These are phyloP conservation scores for Lymantria monacha DNA, from an alignment of 2,888 invertebrate genomes.

Conservation along the genomic window DNA sequence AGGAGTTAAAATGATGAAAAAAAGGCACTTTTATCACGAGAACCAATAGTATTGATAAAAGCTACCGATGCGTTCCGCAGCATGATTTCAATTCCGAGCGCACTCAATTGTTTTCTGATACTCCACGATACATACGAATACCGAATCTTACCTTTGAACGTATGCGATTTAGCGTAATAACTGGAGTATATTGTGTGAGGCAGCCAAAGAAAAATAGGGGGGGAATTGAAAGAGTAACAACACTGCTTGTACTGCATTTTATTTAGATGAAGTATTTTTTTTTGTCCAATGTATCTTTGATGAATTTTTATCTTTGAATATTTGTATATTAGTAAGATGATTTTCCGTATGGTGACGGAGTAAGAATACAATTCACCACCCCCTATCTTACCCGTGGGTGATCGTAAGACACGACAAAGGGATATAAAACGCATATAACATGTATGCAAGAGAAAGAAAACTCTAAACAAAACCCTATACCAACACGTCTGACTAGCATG, in stretches of 20 bases:
- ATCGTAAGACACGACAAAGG: no score
- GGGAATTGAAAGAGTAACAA: background rate
- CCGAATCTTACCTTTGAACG: conserved; percentile 8
- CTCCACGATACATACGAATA: conserved; percentile 15
- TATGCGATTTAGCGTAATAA: conserved; percentile 8
- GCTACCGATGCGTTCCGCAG: conserved; percentile 19
- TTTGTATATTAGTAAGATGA: no score
- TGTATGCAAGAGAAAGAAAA: no score
- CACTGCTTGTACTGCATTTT: conserved; percentile 3
- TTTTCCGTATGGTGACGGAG: no score
- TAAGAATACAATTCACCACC: conserved; percentile 4
- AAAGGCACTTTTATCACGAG: conserved; percentile 6
- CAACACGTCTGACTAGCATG: no score
- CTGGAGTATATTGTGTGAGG: conserved; percentile 6
- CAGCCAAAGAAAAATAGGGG: background rate
- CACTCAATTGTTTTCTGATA: conserved; percentile 33
- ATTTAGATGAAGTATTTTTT: conserved; percentile 3
- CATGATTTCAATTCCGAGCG: conserved; percentile 11
- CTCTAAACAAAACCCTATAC: no score
- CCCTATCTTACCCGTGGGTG: no score
- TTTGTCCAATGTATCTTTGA: background rate
- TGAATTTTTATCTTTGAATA: no score
- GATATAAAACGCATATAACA: no score
- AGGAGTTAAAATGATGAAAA: background rate
- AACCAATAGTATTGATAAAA: conserved; percentile 10